Evolutionary conservation across 2,113 vertebrate species (phyloP), one percentile per base, ranked within the genome.

Genomic region (Cryptotis parvus): DNA sequence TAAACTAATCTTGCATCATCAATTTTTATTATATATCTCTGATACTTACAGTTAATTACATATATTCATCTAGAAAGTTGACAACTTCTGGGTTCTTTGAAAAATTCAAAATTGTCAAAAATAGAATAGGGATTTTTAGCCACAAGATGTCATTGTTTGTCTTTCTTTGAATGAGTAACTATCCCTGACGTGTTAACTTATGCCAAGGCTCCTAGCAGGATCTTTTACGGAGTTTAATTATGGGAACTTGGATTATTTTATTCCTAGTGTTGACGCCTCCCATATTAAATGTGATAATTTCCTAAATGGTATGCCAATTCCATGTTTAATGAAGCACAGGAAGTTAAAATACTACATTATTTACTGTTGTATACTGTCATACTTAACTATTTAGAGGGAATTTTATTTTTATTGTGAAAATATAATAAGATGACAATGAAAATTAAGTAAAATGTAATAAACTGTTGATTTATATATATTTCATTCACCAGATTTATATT

Each of bases 91-190:
- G 11, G 31, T 20, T 68, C 4, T 66, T 37, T 41, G 33, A 16
- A 26, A 85, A 66, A 58, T 16, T 85, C n/a, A 63, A 37, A 80
- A 74, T 9, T 61, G 37, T 74, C 29, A 31, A 70, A 68, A 82
- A 26, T 61, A 27, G 22, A n/a, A 82, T 45, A 66, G 65, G 43
- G 6, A 10, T 68, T 33, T n/a, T 61, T 39, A 89, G 29, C 96
- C 94, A 97, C 92, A 84, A 97, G 95, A 76, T 96, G 96, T 96
- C 97, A 87, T 78, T 61, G 52, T 94, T 75, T 35, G 8, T n/a
- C 75, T 89, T 35, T 52, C 12, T 15, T 22, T 0, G 72, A 15
- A 14, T 69, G 89, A 81, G 49, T 73, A 24, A 29, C 10, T 63
- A 14, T 20, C n/a, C 9, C n/a, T 58, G 4, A 24, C 77, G 26